Percentiles rank a stretch among this genome's conserved stretches.
phyloP scores from a whole-genome alignment of 2,888 invertebrate genomes.

The Metacarcinus magister region DNA sequence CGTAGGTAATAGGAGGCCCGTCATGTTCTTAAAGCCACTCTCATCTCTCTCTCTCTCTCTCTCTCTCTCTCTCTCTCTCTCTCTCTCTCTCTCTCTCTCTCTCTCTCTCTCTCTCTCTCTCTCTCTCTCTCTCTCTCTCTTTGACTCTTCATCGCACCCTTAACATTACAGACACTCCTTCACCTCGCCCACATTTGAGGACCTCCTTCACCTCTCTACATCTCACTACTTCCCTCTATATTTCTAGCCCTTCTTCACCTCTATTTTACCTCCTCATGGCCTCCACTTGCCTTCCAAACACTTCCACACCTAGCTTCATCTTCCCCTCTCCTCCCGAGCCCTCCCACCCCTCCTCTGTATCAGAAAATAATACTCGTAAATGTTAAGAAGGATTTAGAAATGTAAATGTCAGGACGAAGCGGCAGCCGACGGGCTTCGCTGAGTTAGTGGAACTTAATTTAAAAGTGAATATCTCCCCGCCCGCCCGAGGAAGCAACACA shows the following conservation, averaged over 20 bases:
- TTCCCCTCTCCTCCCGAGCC: background rate
- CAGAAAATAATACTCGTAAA: conserved; percentile 48
- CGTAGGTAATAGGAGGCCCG: background rate
- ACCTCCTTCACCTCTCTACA: background rate
- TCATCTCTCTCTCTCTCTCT: background rate
- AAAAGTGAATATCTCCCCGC: conserved; percentile 61
- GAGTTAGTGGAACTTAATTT: conserved; percentile 71
- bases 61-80: conserved; percentile 53
- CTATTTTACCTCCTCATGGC: background rate
- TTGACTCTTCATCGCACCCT: background rate
- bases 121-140: conserved; percentile 38
- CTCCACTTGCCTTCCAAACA: conserved; percentile 9
- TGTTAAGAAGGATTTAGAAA: conserved; percentile 64
- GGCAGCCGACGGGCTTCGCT: conserved; percentile 52
- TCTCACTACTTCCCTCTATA: background rate
- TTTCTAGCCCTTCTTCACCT: background rate
- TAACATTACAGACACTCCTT: background rate
- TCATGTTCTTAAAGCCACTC: background rate
- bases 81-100: conserved; percentile 40
- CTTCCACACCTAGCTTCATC: background rate
- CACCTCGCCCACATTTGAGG: background rate
- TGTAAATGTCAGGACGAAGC: conserved; percentile 58
- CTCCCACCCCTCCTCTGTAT: conserved; percentile 1
- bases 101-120: conserved; percentile 52
- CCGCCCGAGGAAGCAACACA: conserved; percentile 20